Evolutionary conservation across 2,113 vertebrate genomes (phyloP).

Genomic region (Poecilia latipinna): DNA sequence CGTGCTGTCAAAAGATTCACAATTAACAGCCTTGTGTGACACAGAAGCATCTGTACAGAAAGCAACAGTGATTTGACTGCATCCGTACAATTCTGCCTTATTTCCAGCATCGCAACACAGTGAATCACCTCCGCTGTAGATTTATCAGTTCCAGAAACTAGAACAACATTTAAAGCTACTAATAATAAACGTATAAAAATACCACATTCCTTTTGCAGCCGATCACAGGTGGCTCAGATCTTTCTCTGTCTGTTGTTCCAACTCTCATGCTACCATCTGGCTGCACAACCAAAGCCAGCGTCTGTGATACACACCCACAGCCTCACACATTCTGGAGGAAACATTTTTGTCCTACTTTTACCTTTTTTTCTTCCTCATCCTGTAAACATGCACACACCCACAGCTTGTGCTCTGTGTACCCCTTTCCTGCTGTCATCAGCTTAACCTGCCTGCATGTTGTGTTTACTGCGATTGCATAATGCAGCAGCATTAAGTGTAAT

Average conservation of each 20-base stretch:
- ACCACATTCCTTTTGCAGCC: conserved; percentile 22
- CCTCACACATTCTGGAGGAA: conserved; percentile 27
- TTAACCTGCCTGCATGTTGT: conserved; percentile 51
- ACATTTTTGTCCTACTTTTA: conserved; percentile 59
- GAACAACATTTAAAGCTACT: conserved; percentile 12
- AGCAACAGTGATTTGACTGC: not conserved
- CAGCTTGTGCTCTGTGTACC: conserved; percentile 18
- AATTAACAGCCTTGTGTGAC: not conserved
- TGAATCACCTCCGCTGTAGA: not conserved
- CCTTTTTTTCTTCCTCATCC: conserved; percentile 6
- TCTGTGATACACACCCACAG: conserved; percentile 18
- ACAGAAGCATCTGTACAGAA: not conserved
- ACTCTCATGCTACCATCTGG: conserved; percentile 67
- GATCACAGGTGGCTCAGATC: conserved; percentile 64
- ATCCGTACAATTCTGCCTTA: not conserved
- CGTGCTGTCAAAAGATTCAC: conserved; percentile 10
- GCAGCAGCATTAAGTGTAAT: conserved; percentile 33
- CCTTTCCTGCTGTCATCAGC: conserved; percentile 55
- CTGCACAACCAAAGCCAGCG: conserved; percentile 59
- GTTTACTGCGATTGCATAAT: conserved; percentile 37
- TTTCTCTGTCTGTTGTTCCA: conserved; percentile 54
- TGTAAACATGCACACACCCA: conserved; percentile 46
- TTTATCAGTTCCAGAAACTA: conserved; percentile 7
- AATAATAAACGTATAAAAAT: conserved; percentile 15
- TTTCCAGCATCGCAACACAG: not conserved